These are phyloP conservation scores for Drosophila grimshawi DNA, from an alignment of 1,140 invertebrate genomes.

Conservation along the genomic window DNA sequence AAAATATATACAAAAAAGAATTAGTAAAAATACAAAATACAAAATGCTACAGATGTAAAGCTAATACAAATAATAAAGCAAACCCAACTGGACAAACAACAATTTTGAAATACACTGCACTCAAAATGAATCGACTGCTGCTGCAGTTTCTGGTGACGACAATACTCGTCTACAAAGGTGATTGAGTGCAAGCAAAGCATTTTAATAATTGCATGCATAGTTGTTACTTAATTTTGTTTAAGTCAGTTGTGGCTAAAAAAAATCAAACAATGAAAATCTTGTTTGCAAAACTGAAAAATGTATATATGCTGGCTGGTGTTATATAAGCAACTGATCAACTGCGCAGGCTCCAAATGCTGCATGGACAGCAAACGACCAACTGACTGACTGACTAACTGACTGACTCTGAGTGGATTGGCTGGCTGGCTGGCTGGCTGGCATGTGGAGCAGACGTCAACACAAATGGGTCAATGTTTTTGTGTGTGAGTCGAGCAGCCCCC, in stretches of 20 bases:
- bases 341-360: constrained; percentile 61
- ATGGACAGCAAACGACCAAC: constrained; percentile 19
- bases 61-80: constrained; percentile 5
- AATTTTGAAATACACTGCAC: constrained; percentile 17
- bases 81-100: not conserved
- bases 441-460: constrained; percentile 47
- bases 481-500: constrained; percentile 37
- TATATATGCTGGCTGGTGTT: constrained; percentile 74
- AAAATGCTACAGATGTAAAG: constrained; percentile 53
- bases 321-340: constrained; percentile 68
- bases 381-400: constrained; percentile 4
- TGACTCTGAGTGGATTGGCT: not conserved
- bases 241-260: constrained; percentile 6
- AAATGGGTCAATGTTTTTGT: constrained; percentile 81
- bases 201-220: not conserved
- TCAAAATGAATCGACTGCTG: constrained; percentile 75
- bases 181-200: not conserved
- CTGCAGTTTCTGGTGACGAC: constrained; percentile 72
- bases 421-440: constrained; percentile 25
- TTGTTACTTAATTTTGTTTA: not conserved
- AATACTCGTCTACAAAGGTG: constrained; percentile 77
- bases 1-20: not conserved
- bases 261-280: too few relatives aligned
- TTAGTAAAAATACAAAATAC: not conserved
- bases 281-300: constrained; percentile 66